These are phyloP conservation scores for Tiliacea citrago DNA, from an alignment of 2,888 invertebrate species.

Conservation along the genomic window DNA sequence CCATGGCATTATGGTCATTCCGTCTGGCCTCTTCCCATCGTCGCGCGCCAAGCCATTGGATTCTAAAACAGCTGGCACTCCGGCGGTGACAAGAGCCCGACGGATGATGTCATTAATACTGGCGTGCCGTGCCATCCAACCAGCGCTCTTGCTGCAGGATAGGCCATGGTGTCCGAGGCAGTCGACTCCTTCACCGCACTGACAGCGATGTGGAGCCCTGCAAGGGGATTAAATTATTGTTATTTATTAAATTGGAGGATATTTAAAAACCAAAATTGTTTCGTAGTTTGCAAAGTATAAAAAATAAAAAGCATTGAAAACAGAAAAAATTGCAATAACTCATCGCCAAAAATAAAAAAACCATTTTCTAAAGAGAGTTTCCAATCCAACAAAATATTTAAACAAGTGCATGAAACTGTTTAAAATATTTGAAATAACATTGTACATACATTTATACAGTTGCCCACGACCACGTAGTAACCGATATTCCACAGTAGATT, in stretches of 20 bases:
- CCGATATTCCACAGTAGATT: slow-evolving; percentile 54
- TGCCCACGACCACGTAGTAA: slow-evolving; percentile 31
- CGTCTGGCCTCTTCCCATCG: too few relatives aligned
- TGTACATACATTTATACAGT: slow-evolving; percentile 38
- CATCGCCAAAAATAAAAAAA: background rate
- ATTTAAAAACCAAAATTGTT: background rate
- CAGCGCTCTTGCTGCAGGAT: too few relatives aligned
- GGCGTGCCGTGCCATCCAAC: too few relatives aligned
- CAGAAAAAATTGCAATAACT: background rate
- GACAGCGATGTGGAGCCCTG: too few relatives aligned
- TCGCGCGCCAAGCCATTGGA: too few relatives aligned
- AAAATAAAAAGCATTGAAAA: background rate
- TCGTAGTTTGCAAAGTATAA: background rate
- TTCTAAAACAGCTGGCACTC: too few relatives aligned
- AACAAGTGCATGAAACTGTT: slow-evolving; percentile 18
- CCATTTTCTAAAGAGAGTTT: background rate
- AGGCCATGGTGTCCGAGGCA: too few relatives aligned
- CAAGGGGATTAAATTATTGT: too few relatives aligned
- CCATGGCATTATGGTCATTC: too few relatives aligned
- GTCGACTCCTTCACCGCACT: too few relatives aligned
- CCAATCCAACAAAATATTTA: slow-evolving; percentile 19
- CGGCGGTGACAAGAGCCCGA: too few relatives aligned
- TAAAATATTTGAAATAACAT: slow-evolving; percentile 46
- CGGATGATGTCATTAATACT: too few relatives aligned
- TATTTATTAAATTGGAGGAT: background rate